Evolutionary conservation across 2,113 vertebrate species (phyloP).

Genomic region (Myodes glareolus): DNA sequence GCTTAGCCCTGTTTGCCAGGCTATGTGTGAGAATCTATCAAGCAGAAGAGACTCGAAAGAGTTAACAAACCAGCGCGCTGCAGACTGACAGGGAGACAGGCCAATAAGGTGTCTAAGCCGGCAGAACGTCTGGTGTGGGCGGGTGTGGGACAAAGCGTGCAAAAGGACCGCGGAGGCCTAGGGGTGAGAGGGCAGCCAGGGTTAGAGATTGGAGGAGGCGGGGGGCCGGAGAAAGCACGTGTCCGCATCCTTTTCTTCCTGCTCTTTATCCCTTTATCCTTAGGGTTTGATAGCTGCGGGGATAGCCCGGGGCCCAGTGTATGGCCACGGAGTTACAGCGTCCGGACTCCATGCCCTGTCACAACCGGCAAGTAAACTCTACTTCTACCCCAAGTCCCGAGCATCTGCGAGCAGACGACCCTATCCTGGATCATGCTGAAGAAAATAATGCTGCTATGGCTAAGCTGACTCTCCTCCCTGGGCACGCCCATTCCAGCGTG

Average conservation of each 20-base stretch:
- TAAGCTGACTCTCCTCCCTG: conserved; percentile 25
- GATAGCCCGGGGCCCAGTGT: conserved; percentile 9
- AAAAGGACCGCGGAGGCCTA: background rate
- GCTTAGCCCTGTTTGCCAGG: fast-evolving
- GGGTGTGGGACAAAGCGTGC: background rate
- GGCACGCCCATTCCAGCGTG: background rate
- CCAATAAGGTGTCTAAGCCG: conserved; percentile 44
- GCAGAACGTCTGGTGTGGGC: background rate
- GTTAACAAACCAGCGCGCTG: conserved; percentile 7
- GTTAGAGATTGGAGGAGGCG: background rate
- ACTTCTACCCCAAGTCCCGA: conserved; percentile 74
- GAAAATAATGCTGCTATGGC: background rate
- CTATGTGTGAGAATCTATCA: background rate
- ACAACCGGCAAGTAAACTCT: conserved; percentile 87
- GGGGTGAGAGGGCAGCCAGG: background rate
- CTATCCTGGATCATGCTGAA: background rate
- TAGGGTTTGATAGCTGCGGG: background rate
- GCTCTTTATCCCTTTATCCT: background rate
- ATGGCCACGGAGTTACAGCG: conserved; percentile 73
- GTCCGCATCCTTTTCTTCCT: background rate
- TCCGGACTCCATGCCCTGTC: conserved; percentile 89
- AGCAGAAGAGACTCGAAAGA: background rate
- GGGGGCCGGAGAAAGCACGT: background rate
- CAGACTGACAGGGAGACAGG: conserved; percentile 12
- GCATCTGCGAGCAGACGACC: conserved; percentile 9